Percentiles rank a stretch among this genome's conserved stretches.
These are phyloP conservation scores for Lomographa bimaculata DNA, from an alignment of 2,888 invertebrate genomes.

Conservation along the genomic window DNA sequence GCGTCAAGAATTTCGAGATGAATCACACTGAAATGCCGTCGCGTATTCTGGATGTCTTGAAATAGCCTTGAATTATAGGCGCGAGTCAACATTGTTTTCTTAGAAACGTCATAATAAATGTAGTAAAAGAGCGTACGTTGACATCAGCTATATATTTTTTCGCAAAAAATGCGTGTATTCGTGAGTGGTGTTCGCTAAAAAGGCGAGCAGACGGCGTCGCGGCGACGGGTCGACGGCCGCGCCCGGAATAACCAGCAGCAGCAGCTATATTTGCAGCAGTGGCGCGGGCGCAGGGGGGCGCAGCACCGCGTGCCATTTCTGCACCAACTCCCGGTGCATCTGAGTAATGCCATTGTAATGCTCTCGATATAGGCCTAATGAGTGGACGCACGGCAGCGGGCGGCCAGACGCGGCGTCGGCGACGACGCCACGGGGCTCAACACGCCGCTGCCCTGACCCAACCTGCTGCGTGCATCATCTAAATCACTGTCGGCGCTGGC, in stretches of 20 bases:
- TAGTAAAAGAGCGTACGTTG: slow-evolving; percentile 64
- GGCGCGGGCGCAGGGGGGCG: slow-evolving; percentile 63
- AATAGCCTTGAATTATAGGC: slow-evolving; percentile 41
- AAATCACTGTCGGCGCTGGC: slow-evolving; percentile 37
- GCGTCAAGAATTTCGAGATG: slow-evolving; percentile 27
- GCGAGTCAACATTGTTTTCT: slow-evolving; percentile 44
- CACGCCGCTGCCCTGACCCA: slow-evolving; percentile 29
- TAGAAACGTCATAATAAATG: slow-evolving; percentile 51
- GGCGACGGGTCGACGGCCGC: slow-evolving; percentile 82
- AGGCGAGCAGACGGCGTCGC: slow-evolving; percentile 83
- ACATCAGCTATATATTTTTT: slow-evolving; percentile 67
- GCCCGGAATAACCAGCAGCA: slow-evolving; percentile 80
- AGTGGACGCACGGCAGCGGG: slow-evolving; percentile 46
- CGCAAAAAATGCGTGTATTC: slow-evolving; percentile 73
- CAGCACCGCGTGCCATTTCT: slow-evolving; percentile 79
- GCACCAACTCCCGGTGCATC: slow-evolving; percentile 81
- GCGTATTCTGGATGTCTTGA: slow-evolving; percentile 25
- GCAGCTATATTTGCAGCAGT: slow-evolving; percentile 80
- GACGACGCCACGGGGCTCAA: slow-evolving; percentile 38
- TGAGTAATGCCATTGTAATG: slow-evolving; percentile 83
- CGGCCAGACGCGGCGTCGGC: slow-evolving; percentile 72
- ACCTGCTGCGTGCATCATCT: slow-evolving; percentile 28
- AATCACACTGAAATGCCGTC: slow-evolving; percentile 29
- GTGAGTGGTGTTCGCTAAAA: slow-evolving; percentile 77
- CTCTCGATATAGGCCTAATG: slow-evolving; percentile 75